A percentile compares a stretch with the other conserved stretches of the same genome.
These are phyloP conservation scores for Rhinella marina DNA, from an alignment of 2,797 vertebrate genomes.

Conservation along the genomic window DNA sequence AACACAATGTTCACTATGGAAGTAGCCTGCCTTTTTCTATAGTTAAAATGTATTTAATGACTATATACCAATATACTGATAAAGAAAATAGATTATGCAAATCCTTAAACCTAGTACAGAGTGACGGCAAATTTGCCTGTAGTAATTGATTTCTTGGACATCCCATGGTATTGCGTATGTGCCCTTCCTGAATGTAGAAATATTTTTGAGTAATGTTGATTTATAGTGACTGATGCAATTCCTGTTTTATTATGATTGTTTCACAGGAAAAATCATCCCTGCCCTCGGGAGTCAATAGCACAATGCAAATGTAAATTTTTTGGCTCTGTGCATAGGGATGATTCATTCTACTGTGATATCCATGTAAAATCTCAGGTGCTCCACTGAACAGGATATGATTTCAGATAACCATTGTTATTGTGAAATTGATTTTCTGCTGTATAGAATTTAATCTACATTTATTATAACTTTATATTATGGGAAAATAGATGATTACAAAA, in stretches of 20 bases:
- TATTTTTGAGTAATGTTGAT: slow-evolving; percentile 57
- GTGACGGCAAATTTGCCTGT: background rate
- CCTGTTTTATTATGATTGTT: slow-evolving; percentile 44
- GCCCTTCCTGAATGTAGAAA: slow-evolving; percentile 56
- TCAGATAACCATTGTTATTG: background rate
- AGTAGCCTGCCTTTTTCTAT: background rate
- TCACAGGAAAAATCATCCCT: slow-evolving; percentile 43
- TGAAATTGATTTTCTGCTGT: background rate
- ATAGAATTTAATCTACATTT: background rate
- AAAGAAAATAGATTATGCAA: background rate
- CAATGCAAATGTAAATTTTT: slow-evolving; percentile 49
- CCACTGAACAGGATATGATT: background rate
- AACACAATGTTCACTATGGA: background rate
- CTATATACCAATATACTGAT: background rate
- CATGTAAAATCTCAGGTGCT: background rate
- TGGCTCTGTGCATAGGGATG: slow-evolving; percentile 58
- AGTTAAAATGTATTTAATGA: background rate
- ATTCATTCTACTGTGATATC: slow-evolving; percentile 66
- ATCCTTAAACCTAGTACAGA: background rate
- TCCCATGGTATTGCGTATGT: slow-evolving; percentile 5
- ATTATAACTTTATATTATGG: background rate
- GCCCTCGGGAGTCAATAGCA: slow-evolving; percentile 61
- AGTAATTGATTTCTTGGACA: background rate
- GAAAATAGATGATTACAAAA: too few relatives aligned
- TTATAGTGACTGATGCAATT: slow-evolving; percentile 52